These are phyloP conservation scores for Tympanuchus pallidicinctus DNA, from an alignment of 2,113 vertebrate species.

Conservation along the genomic window DNA sequence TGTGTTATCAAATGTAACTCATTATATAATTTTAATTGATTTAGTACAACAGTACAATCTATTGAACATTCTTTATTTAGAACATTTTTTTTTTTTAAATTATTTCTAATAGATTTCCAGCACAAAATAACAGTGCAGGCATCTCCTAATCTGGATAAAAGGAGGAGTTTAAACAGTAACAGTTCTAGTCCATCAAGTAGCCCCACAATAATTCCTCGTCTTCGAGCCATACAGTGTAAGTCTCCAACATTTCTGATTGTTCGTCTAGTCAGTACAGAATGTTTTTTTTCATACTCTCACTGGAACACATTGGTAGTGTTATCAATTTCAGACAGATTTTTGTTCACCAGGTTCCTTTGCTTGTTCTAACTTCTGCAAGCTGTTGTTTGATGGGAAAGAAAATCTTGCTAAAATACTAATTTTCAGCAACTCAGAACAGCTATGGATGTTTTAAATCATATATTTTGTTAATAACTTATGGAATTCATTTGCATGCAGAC, in stretches of 20 bases:
- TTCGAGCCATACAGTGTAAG: constrained; percentile 94
- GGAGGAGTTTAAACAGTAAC: constrained; percentile 90
- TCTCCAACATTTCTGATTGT: neutral
- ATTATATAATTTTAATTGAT: neutral
- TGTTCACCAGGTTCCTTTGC: neutral
- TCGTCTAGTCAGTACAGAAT: neutral
- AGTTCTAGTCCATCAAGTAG: constrained; percentile 92
- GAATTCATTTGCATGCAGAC: neutral
- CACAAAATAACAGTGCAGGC: constrained; percentile 98
- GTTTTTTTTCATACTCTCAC: neutral
- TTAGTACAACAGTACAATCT: neutral
- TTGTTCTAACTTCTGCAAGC: neutral
- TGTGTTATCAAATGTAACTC: neutral
- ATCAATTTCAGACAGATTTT: neutral
- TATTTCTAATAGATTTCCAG: constrained; percentile 87
- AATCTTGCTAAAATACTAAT: neutral
- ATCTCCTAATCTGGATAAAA: constrained; percentile 92
- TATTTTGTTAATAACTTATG: neutral
- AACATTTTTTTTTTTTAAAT: neutral
- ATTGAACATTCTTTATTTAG: neutral
- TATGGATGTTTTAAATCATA: neutral
- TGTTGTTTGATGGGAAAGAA: neutral
- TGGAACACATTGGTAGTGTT: neutral
- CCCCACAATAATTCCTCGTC: constrained; percentile 91
- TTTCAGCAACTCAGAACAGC: neutral